phyloP scores from a whole-genome alignment of 1,140 invertebrate genomes.

The Littorina saxatilis region DNA sequence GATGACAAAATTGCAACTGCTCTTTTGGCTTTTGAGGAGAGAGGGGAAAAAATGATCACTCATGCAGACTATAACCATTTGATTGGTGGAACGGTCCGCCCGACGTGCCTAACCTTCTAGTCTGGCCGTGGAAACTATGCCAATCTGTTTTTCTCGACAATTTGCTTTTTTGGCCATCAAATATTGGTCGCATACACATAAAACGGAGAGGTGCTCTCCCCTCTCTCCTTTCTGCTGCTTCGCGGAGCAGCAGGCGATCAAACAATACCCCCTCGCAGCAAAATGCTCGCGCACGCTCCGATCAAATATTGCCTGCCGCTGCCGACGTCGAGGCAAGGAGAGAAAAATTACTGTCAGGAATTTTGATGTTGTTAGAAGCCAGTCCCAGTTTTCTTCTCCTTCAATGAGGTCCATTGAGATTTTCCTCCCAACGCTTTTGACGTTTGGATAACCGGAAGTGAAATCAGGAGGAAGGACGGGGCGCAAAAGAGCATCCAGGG shows the following conservation, averaged over 20 bases:
- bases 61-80: background rate
- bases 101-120: constrained; percentile 20
- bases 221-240: no score
- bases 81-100: background rate
- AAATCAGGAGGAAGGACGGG: background rate
- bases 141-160: constrained; percentile 28
- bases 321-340: background rate
- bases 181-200: constrained; percentile 30
- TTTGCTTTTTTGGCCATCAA: constrained; percentile 15
- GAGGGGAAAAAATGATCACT: no score
- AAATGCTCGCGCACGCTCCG: constrained; percentile 20
- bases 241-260: constrained; percentile 7
- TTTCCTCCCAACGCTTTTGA: background rate
- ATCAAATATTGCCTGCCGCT: background rate
- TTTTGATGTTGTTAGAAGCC: background rate
- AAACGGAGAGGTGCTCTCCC: no score
- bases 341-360: background rate
- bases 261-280: background rate
- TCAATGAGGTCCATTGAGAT: background rate
- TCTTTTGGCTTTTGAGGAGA: background rate
- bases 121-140: constrained; percentile 27
- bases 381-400: background rate
- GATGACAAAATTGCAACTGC: background rate
- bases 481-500: no score
- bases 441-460: background rate